Evolutionary conservation across 2,888 invertebrate species (phyloP).

Genomic region (Metalampra italica): DNA sequence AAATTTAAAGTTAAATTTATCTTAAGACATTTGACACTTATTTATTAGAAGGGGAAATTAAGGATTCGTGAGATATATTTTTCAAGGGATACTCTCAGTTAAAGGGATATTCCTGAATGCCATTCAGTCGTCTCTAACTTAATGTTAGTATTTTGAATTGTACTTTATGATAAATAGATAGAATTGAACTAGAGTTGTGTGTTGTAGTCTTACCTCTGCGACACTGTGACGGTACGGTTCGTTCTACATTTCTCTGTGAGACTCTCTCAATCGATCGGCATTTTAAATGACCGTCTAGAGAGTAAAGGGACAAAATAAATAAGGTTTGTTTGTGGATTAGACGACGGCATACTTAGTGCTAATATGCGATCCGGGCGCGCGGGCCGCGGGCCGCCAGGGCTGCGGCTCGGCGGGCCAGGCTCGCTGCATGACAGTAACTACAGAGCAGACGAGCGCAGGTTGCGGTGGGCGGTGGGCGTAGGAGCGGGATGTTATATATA

Average conservation of each 20-base stretch:
- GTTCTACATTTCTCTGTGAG: constrained; percentile 79
- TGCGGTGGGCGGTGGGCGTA: constrained; percentile 74
- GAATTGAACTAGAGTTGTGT: constrained; percentile 55
- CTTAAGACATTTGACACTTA: constrained; percentile 27
- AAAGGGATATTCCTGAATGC: constrained; percentile 12
- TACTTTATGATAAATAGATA: constrained; percentile 31
- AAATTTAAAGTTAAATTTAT: too few relatives aligned
- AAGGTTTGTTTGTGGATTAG: constrained; percentile 76
- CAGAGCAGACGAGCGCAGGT: constrained; percentile 78
- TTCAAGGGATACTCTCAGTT: constrained; percentile 15
- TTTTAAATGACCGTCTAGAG: constrained; percentile 84
- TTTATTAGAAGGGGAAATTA: constrained; percentile 19
- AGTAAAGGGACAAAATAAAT: constrained; percentile 80
- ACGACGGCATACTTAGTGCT: constrained; percentile 68
- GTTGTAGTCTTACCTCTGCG: constrained; percentile 74
- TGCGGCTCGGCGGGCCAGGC: constrained; percentile 27
- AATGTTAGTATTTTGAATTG: constrained; percentile 25
- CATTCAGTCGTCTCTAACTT: constrained; percentile 21
- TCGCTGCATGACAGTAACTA: constrained; percentile 75
- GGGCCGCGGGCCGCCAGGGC: constrained; percentile 18
- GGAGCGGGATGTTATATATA: constrained; percentile 82
- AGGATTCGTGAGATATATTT: constrained; percentile 18
- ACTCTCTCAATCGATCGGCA: constrained; percentile 79
- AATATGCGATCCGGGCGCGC: constrained; percentile 38
- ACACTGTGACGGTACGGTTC: constrained; percentile 74